Percentiles rank a stretch among this genome's conserved stretches.
These are phyloP conservation scores for Cichlasoma orientale DNA, from an alignment of 2,797 vertebrate genomes.

Conservation along the genomic window DNA sequence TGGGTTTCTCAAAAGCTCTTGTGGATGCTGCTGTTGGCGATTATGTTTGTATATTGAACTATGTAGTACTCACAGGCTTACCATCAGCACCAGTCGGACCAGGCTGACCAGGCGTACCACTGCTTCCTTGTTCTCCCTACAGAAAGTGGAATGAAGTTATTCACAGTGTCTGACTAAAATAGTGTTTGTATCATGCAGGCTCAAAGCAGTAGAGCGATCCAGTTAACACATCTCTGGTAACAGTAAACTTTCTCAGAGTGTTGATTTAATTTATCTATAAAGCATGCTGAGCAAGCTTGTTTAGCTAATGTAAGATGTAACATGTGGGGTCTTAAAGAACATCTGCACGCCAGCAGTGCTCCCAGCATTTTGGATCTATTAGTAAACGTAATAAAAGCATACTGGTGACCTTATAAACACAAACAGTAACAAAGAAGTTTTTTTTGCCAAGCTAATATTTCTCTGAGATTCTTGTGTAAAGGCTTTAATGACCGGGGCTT, in stretches of 20 bases:
- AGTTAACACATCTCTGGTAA: slow-evolving; percentile 18
- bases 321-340: slow-evolving; percentile 45
- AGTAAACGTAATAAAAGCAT: slow-evolving; percentile 61
- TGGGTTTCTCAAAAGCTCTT: slow-evolving; percentile 22
- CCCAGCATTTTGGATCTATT: slow-evolving; percentile 57
- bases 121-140: slow-evolving; percentile 88
- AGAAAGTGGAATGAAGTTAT: slow-evolving; percentile 13
- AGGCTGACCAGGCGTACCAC: slow-evolving; percentile 86
- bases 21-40: slow-evolving; percentile 19
- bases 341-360: slow-evolving; percentile 61
- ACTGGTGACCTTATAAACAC: slow-evolving; percentile 71
- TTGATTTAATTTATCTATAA: slow-evolving; percentile 40
- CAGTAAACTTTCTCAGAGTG: slow-evolving; percentile 14
- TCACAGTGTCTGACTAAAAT: slow-evolving; percentile 9
- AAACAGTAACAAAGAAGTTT: slow-evolving; percentile 47
- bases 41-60: slow-evolving; percentile 87
- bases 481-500: slow-evolving; percentile 29
- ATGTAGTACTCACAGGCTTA: slow-evolving; percentile 99
- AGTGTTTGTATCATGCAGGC: background rate
- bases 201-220: slow-evolving; percentile 2
- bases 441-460: slow-evolving; percentile 32
- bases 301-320: slow-evolving; percentile 34
- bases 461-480: slow-evolving; percentile 36
- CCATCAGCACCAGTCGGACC: slow-evolving; percentile 98
- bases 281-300: slow-evolving; percentile 21